Conservation (phyloP, 1,140 invertebrate genomes). For the Drosophila nannoptera region DNA sequence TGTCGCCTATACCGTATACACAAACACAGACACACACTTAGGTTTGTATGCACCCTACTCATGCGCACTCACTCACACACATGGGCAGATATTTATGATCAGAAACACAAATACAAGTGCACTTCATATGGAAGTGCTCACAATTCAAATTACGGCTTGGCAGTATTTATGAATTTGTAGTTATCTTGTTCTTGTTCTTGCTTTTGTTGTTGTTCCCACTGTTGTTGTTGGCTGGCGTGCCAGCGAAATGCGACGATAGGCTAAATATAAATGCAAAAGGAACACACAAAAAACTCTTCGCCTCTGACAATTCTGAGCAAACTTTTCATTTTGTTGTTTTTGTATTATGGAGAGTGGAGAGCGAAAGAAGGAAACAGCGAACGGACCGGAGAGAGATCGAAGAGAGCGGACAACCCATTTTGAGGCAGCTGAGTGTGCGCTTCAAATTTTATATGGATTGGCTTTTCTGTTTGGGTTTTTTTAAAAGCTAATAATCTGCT, state of each 20-base stretch:
- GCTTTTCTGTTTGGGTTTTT: conserved; percentile 13
- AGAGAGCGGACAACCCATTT: conserved; percentile 12
- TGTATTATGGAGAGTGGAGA: conserved; percentile 13
- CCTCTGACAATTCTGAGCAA: conserved; percentile 37
- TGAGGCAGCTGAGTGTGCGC: conserved; percentile 22
- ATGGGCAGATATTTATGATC: neutral
- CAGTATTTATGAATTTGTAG: conserved; percentile 59
- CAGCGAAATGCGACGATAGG: conserved; percentile 47
- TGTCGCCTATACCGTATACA: conserved; percentile 15
- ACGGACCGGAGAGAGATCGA: neutral
- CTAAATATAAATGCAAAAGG: conserved; percentile 51
- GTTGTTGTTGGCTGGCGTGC: conserved; percentile 37
- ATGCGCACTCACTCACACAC: neutral
- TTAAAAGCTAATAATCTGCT: conserved; percentile 48
- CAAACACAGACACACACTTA: conserved; percentile 1
- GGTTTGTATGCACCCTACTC: neutral
- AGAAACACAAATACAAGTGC: neutral
- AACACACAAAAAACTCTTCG: conserved; percentile 41
- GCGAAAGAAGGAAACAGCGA: neutral
- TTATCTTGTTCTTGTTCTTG: conserved; percentile 52
- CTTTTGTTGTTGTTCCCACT: conserved; percentile 6
- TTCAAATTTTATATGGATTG: conserved; percentile 39
- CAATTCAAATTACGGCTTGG: conserved; percentile 56
- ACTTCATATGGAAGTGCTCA: conserved; percentile 25
- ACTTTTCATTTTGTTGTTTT: conserved; percentile 22